Percentiles rank a stretch among this genome's conserved stretches.
Conservation (phyloP, 2,888 invertebrate species). For the Phortica magna region DNA sequence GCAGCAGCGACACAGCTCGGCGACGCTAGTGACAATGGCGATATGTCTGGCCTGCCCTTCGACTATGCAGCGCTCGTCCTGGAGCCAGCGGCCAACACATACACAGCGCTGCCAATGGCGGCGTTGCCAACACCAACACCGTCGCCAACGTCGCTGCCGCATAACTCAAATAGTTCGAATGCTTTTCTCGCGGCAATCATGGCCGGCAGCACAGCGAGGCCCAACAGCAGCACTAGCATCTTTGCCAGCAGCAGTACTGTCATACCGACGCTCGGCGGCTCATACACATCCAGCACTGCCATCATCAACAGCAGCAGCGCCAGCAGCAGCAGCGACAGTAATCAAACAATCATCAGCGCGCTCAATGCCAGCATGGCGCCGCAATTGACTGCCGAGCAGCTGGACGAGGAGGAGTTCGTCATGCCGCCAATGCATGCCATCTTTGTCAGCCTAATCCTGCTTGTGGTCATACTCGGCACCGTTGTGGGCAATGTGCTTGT, state of each 20-base stretch:
- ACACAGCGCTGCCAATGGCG: conserved; percentile 17
- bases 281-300: conserved; percentile 43
- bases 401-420: conserved; percentile 60
- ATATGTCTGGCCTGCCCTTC: conserved; percentile 42
- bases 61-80: conserved; percentile 53
- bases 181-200: conserved; percentile 59
- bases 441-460: conserved; percentile 85
- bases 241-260: neutral
- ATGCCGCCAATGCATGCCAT: conserved; percentile 80
- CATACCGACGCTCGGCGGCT: neutral
- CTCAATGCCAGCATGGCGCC: conserved; percentile 43
- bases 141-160: conserved; percentile 29
- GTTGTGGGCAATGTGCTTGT: conserved; percentile 94
- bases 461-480: conserved; percentile 88
- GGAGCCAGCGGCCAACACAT: conserved; percentile 28
- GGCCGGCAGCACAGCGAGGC: conserved; percentile 8
- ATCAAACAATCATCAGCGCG: conserved; percentile 37
- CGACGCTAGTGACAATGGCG: conserved; percentile 37
- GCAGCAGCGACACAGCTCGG: conserved; percentile 39
- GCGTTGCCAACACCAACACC: conserved; percentile 26
- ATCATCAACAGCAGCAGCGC: conserved; percentile 60
- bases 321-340: conserved; percentile 42
- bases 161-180: conserved; percentile 56
- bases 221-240: conserved; percentile 3
- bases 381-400: conserved; percentile 55